A percentile compares a stretch with the other conserved stretches of the same genome.
Conservation (phyloP, 2,797 vertebrate genomes). For the Schizopygopsis malacanthus region DNA sequence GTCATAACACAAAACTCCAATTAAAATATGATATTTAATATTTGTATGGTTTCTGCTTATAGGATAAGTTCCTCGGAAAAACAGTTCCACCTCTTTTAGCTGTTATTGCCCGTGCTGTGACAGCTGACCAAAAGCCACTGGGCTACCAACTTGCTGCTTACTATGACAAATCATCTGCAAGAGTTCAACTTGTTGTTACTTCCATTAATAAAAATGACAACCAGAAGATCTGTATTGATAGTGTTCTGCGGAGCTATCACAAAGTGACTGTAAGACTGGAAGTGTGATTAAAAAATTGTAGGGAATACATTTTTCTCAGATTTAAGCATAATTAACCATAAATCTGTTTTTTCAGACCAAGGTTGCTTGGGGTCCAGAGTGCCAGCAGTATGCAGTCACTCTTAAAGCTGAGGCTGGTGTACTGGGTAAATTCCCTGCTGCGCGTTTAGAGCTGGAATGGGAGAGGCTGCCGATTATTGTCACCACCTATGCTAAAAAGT, state of each 20-base stretch:
- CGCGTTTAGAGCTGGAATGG: conserved; percentile 79
- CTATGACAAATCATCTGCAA: conserved; percentile 68
- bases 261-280: conserved; percentile 80
- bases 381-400: conserved; percentile 77
- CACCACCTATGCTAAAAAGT: conserved; percentile 71
- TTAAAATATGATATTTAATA: not conserved
- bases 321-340: not conserved
- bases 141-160: conserved; percentile 83
- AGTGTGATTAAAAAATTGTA: not conserved
- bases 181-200: conserved; percentile 79
- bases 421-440: conserved; percentile 75
- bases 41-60: conserved; percentile 34
- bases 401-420: conserved; percentile 78
- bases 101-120: conserved; percentile 75
- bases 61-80: conserved; percentile 78
- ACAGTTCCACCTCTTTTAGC: conserved; percentile 71
- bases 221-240: conserved; percentile 83
- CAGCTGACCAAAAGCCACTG: conserved; percentile 71
- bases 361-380: conserved; percentile 81
- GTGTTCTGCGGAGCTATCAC: conserved; percentile 77
- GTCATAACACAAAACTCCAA: not conserved
- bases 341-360: conserved; percentile 71
- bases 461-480: conserved; percentile 73
- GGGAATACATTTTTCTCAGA: too few species aligned
- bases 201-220: conserved; percentile 77